phyloP scores from a whole-genome alignment of 2,113 vertebrate species.

The Corvus cornix region DNA sequence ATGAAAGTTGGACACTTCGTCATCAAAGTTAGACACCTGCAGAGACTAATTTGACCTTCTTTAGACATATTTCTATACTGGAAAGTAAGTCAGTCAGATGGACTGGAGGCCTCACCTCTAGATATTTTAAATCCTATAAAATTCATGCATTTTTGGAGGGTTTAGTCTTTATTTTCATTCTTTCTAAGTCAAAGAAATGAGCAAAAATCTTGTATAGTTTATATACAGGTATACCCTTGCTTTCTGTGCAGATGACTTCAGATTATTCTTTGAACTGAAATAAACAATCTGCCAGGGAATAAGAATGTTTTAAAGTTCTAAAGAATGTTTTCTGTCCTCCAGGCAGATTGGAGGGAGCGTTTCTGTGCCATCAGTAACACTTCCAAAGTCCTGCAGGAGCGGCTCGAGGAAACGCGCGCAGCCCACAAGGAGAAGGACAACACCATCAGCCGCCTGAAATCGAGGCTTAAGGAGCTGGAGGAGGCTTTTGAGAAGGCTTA shows the following conservation, averaged over 20 bases:
- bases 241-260: background rate
- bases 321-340: background rate
- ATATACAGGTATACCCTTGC: rapidly evolving
- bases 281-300: background rate
- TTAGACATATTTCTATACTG: background rate
- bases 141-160: background rate
- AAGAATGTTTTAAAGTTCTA: background rate
- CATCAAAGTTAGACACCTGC: background rate
- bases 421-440: constrained; percentile 86
- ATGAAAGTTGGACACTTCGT: background rate
- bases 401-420: constrained; percentile 83
- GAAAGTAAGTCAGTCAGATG: background rate
- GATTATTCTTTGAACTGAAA: background rate
- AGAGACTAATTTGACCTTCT: background rate
- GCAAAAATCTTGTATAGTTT: background rate
- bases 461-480: constrained; percentile 81
- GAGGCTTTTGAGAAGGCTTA: constrained; percentile 80
- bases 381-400: constrained; percentile 83
- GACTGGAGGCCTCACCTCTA: background rate
- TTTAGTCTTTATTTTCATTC: background rate
- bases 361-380: constrained; percentile 74
- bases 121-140: background rate
- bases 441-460: constrained; percentile 72
- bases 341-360: constrained; percentile 88
- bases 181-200: background rate